These are phyloP conservation scores for Clanis bilineata DNA, from an alignment of 2,888 invertebrate species.

Conservation along the genomic window DNA sequence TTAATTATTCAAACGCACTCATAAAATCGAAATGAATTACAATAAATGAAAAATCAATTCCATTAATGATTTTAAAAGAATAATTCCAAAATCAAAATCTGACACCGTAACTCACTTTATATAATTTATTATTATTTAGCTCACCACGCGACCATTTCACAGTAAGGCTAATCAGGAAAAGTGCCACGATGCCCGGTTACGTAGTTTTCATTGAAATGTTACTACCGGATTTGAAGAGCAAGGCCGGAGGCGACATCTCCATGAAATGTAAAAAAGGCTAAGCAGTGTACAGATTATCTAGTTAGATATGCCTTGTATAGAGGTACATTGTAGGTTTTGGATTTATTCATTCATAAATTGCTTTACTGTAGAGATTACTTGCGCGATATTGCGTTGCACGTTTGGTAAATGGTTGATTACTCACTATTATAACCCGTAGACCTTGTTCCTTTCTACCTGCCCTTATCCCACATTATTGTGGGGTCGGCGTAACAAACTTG, in stretches of 20 bases:
- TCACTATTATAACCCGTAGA: too few relatives aligned
- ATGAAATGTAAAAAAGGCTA: conserved; percentile 12
- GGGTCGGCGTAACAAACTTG: too few relatives aligned
- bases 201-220: conserved; percentile 42
- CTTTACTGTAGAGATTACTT: background rate
- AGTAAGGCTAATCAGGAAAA: conserved; percentile 55
- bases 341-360: background rate
- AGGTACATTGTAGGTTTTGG: background rate
- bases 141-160: conserved; percentile 45
- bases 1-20: too few relatives aligned
- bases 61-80: background rate
- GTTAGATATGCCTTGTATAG: background rate
- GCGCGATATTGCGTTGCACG: too few relatives aligned
- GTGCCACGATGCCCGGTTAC: conserved; percentile 30
- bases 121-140: background rate
- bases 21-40: too few relatives aligned
- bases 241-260: conserved; percentile 30
- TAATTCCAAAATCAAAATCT: background rate
- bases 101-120: background rate
- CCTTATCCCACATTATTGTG: too few relatives aligned
- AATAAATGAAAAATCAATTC: background rate
- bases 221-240: conserved; percentile 43
- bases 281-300: conserved; percentile 7
- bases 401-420: background rate
- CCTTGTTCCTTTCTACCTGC: too few relatives aligned